Percentiles rank a stretch among this genome's conserved stretches.
Conservation (phyloP, 2,888 invertebrate genomes). For the Argyresthia goedartella region DNA sequence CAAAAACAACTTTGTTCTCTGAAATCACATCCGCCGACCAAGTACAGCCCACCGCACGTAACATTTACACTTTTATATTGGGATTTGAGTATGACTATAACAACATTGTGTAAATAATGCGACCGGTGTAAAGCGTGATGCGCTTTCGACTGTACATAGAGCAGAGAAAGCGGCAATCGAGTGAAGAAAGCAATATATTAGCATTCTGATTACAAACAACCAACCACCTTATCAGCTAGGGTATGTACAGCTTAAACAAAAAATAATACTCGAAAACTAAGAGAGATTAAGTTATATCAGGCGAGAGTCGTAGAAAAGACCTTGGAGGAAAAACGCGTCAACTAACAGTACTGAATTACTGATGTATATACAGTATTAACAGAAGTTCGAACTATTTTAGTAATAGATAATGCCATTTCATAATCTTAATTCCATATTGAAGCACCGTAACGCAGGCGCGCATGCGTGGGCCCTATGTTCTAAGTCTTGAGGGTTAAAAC, state of each 20-base stretch:
- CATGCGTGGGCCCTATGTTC: too few species aligned
- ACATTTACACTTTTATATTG: neutral
- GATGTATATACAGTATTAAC: too few species aligned
- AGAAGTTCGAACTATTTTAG: too few species aligned
- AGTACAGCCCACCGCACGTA: too few species aligned
- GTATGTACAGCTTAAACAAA: conserved; percentile 49
- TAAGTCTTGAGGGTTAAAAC: too few species aligned
- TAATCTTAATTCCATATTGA: too few species aligned
- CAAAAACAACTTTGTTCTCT: conserved; percentile 68
- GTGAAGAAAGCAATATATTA: conserved; percentile 47
- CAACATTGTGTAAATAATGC: conserved; percentile 15
- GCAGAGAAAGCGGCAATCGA: neutral
- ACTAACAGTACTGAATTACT: too few species aligned
- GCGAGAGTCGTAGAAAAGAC: neutral
- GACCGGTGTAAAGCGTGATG: neutral
- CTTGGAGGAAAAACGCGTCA: too few species aligned
- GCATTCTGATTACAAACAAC: conserved; percentile 48
- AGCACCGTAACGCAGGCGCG: too few species aligned
- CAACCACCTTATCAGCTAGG: conserved; percentile 42
- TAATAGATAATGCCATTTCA: too few species aligned
- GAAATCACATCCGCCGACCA: conserved; percentile 37
- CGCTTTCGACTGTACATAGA: neutral
- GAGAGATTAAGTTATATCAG: conserved; percentile 8
- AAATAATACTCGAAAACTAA: conserved; percentile 15
- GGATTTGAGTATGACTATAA: conserved; percentile 21